Base-by-base conservation (phyloP, 1,140 invertebrate genomes). In the Vanessa atalanta region DNA sequence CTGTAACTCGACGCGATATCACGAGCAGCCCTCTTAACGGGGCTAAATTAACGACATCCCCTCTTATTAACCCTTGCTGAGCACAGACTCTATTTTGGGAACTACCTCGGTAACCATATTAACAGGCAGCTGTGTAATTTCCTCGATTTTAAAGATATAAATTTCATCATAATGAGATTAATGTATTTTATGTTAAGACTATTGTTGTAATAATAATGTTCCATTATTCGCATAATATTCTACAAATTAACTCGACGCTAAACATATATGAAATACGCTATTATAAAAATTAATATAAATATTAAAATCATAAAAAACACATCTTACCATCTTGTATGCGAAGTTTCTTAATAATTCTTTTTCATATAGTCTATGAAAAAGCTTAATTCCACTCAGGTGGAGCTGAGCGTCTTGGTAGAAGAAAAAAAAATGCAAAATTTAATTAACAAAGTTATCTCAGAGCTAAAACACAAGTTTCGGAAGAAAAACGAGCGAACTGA, bases 401-500 rank as follows among this genome's bases (percentile, higher is more conserved):
- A 74, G 72, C 70, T 70, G 65, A 81, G 75, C 82, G 76, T 80
- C 80, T 82, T 79, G 77, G 65, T 60, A 72, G 69, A 79, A 69
- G 79, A 76, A 83, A 87, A 86, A 86, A 86, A 88, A 86, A 86
- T 83, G 83, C 79, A 87, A 88, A 78, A 75, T 78, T 88, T 89
- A 91, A 91, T 91, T 91, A 91, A 89, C 87, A 86, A 91, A 91
- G 84, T 91, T 91, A 86, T 87, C 83, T 87, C 75, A 69, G 76
- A 84, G 86, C 88, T 92, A 88, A 92, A 91, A 92, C 87, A 87
- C 86, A 92, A 92, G 90, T 90, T 92, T 85, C 68, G 73, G 70
- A 88, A 92, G 88, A 90, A 92, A 92, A 92, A 92, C 90, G 90
- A 87, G 84, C 79, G 77, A 87, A 82, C 86, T 87, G 85, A 90